These are phyloP conservation scores for Parazoanthus swiftii DNA, from an alignment of 92 coral and sea anemone genomes.

Conservation along the genomic window DNA sequence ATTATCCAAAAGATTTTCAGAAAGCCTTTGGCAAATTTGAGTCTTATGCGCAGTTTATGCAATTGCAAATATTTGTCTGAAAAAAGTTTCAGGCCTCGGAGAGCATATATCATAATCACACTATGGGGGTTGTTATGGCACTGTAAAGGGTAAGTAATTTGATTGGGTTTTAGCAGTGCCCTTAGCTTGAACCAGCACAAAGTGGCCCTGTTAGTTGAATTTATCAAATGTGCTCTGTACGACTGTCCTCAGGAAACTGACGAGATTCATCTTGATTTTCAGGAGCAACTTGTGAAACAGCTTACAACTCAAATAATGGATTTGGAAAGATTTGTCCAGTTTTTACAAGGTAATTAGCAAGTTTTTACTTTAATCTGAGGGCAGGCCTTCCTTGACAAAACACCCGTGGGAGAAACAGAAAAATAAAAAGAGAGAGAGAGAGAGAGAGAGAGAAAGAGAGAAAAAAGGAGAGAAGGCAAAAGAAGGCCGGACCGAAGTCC, in stretches of 20 bases:
- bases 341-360: slow-evolving; percentile 73
- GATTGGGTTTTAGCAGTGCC: not conserved
- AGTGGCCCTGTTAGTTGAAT: too few species aligned
- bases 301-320: slow-evolving; percentile 93
- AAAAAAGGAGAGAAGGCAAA: too few species aligned
- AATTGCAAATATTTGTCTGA: not conserved
- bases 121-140: too few species aligned
- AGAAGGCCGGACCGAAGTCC: too few species aligned
- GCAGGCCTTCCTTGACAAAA: not conserved
- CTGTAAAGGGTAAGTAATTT: too few species aligned
- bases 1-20: not conserved
- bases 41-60: too few species aligned
- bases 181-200: not conserved
- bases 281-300: slow-evolving; percentile 94
- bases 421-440: too few species aligned
- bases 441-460: too few species aligned
- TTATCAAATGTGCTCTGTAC: not conserved
- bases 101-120: too few species aligned
- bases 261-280: not conserved
- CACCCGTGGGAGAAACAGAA: too few species aligned
- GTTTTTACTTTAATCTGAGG: not conserved
- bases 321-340: slow-evolving; percentile 92
- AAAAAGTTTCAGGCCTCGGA: not conserved
- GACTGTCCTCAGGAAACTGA: not conserved
- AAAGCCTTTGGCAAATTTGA: not conserved